Conservation (phyloP, 2,113 vertebrate species). For the Machaerirhynchus nigripectus region DNA sequence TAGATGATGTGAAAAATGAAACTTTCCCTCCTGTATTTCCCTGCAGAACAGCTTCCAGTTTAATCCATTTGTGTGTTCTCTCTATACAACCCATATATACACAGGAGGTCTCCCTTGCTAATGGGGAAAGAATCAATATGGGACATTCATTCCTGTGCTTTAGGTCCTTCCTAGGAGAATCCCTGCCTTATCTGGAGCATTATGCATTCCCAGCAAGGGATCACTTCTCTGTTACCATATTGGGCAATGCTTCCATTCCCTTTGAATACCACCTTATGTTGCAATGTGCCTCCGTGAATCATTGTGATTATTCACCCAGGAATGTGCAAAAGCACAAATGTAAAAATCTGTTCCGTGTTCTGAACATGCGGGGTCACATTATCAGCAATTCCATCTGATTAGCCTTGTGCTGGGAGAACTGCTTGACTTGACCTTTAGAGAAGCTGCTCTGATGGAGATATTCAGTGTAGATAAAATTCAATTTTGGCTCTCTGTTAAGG, state of each 20-base stretch:
- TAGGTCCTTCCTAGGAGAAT: background rate
- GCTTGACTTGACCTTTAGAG: background rate
- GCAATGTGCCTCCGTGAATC: slow-evolving; percentile 34
- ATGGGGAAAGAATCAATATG: background rate
- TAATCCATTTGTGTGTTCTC: background rate
- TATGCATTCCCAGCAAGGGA: background rate
- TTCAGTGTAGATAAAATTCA: background rate
- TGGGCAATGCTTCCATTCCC: slow-evolving; percentile 16
- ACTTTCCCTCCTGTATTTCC: background rate
- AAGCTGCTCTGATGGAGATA: background rate
- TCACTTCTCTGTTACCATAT: slow-evolving; percentile 6
- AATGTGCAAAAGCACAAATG: slow-evolving; percentile 27
- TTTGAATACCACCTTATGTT: slow-evolving; percentile 24
- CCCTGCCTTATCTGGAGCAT: background rate
- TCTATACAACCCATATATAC: background rate
- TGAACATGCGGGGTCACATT: background rate
- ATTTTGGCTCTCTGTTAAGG: background rate
- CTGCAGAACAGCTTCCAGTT: background rate
- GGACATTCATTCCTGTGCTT: background rate
- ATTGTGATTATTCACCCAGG: slow-evolving; percentile 34
- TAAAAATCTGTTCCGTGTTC: slow-evolving; percentile 39
- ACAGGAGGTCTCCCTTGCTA: background rate
- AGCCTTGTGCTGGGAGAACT: background rate
- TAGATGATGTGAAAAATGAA: background rate
- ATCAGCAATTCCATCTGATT: background rate